Evolutionary conservation across 1,140 invertebrate species (phyloP).

Genomic region (Apis dorsata): DNA sequence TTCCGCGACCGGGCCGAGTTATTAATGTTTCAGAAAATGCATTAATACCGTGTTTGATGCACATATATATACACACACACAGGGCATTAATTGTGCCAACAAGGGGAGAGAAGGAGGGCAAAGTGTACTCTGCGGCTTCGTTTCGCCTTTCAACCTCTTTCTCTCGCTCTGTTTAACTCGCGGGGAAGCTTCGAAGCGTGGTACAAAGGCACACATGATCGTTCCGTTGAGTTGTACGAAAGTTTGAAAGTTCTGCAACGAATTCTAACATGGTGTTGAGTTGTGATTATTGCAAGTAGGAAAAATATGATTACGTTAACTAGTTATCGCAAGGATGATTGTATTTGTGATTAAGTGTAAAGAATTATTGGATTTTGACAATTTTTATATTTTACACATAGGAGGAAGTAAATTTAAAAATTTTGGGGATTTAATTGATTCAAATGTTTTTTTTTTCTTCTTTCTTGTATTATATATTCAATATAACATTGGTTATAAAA

Average conservation of each 20-base stretch:
- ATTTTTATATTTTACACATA: no score
- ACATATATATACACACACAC: background rate
- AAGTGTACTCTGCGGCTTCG: conserved; percentile 26
- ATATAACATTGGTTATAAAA: no score
- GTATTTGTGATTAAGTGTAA: no score
- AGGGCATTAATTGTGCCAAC: conserved; percentile 19
- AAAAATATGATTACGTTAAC: no score
- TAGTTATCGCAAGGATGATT: no score
- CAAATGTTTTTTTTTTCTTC: no score
- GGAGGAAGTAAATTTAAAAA: no score
- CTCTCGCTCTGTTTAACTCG: conserved; percentile 15
- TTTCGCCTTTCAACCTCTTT: conserved; percentile 1
- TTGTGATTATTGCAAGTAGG: no score
- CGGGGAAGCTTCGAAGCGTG: background rate
- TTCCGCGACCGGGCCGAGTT: conserved; percentile 16
- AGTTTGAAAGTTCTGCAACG: background rate
- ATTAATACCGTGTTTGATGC: conserved; percentile 37
- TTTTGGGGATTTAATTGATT: no score
- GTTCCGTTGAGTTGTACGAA: conserved; percentile 8
- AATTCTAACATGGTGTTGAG: no score
- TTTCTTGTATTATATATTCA: no score
- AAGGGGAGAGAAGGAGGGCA: background rate
- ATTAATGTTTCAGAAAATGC: conserved; percentile 38
- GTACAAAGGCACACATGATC: conserved; percentile 12
- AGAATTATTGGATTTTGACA: no score